Evolutionary conservation across 2,888 invertebrate species (phyloP), one percentile per base, ranked within the genome.

Genomic region (Panopea generosa): DNA sequence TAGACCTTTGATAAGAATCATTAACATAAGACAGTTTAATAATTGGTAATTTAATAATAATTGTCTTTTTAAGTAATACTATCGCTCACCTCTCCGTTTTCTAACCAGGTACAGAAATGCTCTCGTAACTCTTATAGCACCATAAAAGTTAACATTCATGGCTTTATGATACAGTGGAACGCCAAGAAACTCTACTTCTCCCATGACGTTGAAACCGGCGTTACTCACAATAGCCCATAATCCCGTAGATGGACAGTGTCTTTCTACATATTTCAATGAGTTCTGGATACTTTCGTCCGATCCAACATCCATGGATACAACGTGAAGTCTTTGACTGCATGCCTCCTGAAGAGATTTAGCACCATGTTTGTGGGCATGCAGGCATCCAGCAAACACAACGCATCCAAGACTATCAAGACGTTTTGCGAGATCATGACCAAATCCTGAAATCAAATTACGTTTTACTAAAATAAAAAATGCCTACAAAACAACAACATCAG

Each of bases 201-300:
- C 98, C 88, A 97, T 96, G 24, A 96, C 95, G 96, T 97, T 96
- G 2, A 97, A 94, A 0, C 97, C 98, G 0, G 97, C 97, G 91
- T 98, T 96, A 93, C 98, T 97, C 53, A 97, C 95, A 71, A 98
- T 94, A 57, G 96, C 97, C 97, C 97, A 98, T 49, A 98, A 93
- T 82, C 77, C 96, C 96, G 90, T 50, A 53, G 26, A 22, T n/a
- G 67, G 67, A 26, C 49, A 62, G 16, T 62, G 52, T n/a, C 45
- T 52, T 26, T 52, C 38, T n/a, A 82, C 60, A 27, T 79, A 79
- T 38, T 63, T 16, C 18, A 65, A 53, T 1, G 75, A 67, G 1
- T 43, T 26, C 3, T 18, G 9, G 20, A 78, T 60, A 11, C 63
- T 55, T 7, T 47, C 43, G 24, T 74, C 70, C 1, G 40, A 53